phyloP scores from a whole-genome alignment of 1,140 invertebrate genomes.

The Drosophila bocki region DNA sequence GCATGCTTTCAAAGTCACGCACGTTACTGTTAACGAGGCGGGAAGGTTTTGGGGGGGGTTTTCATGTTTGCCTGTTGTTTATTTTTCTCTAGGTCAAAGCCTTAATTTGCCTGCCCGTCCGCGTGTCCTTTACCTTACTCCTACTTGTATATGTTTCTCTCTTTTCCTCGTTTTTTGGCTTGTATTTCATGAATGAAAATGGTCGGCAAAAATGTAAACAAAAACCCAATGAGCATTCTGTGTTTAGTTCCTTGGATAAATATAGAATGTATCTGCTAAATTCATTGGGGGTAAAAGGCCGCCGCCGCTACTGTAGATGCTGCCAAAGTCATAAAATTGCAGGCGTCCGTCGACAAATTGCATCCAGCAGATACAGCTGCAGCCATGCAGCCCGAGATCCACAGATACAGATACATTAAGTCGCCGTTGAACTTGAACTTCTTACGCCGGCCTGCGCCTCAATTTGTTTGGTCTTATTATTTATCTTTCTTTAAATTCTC shows the following conservation, averaged over 20 bases:
- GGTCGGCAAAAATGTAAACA: constrained; percentile 43
- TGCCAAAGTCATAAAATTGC: constrained; percentile 57
- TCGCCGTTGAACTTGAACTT: constrained; percentile 78
- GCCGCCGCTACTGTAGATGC: constrained; percentile 2
- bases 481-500: constrained; percentile 79
- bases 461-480: constrained; percentile 73
- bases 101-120: constrained; percentile 74
- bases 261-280: constrained; percentile 59
- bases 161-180: constrained; percentile 41
- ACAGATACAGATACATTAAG: constrained; percentile 43
- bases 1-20: constrained; percentile 79
- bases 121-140: constrained; percentile 45
- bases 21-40: constrained; percentile 59
- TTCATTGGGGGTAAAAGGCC: constrained; percentile 73
- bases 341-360: constrained; percentile 71
- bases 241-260: constrained; percentile 42
- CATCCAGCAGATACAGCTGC: constrained; percentile 55
- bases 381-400: constrained; percentile 3
- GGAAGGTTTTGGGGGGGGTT: constrained; percentile 5
- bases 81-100: constrained; percentile 82
- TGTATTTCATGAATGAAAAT: constrained; percentile 75
- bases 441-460: constrained; percentile 57
- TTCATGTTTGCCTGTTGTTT: constrained; percentile 59
- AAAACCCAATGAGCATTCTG: constrained; percentile 9
- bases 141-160: constrained; percentile 6